Evolutionary conservation across 2,888 invertebrate genomes (phyloP).

Genomic region (Barypeithes pellucidus): DNA sequence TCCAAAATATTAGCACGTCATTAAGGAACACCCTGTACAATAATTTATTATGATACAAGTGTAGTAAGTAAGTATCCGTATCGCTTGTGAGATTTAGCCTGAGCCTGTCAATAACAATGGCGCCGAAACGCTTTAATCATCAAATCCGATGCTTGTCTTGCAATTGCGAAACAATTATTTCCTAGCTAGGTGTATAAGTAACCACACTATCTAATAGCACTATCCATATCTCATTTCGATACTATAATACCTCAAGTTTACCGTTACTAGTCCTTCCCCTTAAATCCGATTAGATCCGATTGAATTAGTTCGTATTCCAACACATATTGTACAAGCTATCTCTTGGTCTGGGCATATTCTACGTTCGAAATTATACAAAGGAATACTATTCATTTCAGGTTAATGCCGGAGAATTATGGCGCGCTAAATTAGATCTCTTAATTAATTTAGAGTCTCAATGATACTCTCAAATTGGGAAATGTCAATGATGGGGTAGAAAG

Average conservation of each 20-base stretch:
- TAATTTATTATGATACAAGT: too few relatives aligned
- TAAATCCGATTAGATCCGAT: constrained; percentile 2
- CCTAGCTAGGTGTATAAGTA: too few relatives aligned
- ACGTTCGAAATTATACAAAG: constrained; percentile 13
- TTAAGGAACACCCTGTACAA: too few relatives aligned
- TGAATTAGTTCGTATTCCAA: constrained; percentile 14
- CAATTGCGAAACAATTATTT: too few relatives aligned
- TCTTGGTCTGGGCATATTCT: constrained; percentile 3
- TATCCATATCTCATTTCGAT: neutral
- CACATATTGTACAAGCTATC: constrained; percentile 2
- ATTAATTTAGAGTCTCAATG: constrained; percentile 17
- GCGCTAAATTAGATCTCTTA: neutral
- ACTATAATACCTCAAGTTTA: neutral
- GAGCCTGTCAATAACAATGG: too few relatives aligned
- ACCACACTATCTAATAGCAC: too few relatives aligned
- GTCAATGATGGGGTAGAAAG: neutral
- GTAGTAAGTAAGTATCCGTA: too few relatives aligned
- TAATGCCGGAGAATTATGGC: constrained; percentile 15
- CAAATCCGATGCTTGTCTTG: too few relatives aligned
- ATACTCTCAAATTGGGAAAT: constrained; percentile 3
- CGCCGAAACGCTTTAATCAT: too few relatives aligned
- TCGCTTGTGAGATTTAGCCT: too few relatives aligned
- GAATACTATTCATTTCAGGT: constrained; percentile 19
- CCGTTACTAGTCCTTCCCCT: neutral
- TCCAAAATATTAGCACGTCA: too few relatives aligned